Percentiles rank a stretch among this genome's conserved stretches.
These are phyloP conservation scores for Clarias magur DNA, from an alignment of 2,113 vertebrate species.

Conservation along the genomic window DNA sequence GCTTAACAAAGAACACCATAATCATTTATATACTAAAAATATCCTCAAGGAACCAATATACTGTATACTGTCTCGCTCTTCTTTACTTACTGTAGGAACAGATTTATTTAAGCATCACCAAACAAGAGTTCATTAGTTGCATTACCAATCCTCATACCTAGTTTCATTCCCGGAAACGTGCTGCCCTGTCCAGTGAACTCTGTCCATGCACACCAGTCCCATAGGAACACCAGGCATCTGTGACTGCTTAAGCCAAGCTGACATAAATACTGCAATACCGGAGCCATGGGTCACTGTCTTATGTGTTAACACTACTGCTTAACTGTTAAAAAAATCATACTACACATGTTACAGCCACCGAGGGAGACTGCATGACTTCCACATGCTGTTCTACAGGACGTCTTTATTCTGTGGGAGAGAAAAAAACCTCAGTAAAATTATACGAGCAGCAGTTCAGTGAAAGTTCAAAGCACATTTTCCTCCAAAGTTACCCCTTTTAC, in stretches of 20 bases:
- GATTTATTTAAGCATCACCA: neutral
- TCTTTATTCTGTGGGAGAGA: neutral
- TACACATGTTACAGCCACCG: neutral
- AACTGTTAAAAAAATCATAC: neutral
- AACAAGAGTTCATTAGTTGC: neutral
- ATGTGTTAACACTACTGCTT: neutral
- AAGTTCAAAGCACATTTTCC: constrained; percentile 35
- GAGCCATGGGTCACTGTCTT: constrained; percentile 37
- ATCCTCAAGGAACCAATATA: neutral
- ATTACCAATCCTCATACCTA: neutral
- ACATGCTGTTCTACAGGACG: neutral
- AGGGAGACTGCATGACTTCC: neutral
- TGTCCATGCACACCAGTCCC: constrained; percentile 1
- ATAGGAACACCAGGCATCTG: constrained; percentile 13
- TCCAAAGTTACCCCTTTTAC: constrained; percentile 23
- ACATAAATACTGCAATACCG: constrained; percentile 31
- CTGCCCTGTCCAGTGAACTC: constrained; percentile 1
- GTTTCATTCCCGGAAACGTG: neutral
- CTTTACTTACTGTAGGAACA: neutral
- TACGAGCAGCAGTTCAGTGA: neutral
- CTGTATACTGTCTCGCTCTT: neutral
- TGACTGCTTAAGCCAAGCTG: constrained; percentile 10
- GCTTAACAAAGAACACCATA: neutral
- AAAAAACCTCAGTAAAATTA: too few relatives aligned
- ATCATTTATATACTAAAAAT: neutral